Evolutionary conservation across 2,888 invertebrate species (phyloP).

Genomic region (Monopis laevigella): DNA sequence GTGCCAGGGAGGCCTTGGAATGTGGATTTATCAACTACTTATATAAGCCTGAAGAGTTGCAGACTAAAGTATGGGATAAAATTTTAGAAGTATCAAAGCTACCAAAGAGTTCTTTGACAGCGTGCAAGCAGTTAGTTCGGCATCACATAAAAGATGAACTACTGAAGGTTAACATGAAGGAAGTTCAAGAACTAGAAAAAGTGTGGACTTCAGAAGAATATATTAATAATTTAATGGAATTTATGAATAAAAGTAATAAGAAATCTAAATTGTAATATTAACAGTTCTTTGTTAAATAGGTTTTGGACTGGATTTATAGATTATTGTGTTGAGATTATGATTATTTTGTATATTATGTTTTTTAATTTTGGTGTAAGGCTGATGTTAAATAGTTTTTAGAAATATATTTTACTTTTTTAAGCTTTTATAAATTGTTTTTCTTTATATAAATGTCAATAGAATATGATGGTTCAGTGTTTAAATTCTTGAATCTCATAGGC

Average conservation of each 20-base stretch:
- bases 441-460: too few relatives aligned
- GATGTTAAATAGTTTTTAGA: too few relatives aligned
- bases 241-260: slow-evolving; percentile 13
- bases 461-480: too few relatives aligned
- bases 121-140: slow-evolving; percentile 77
- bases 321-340: too few relatives aligned
- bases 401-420: too few relatives aligned
- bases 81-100: slow-evolving; percentile 62
- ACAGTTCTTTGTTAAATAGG: too few relatives aligned
- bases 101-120: slow-evolving; percentile 67
- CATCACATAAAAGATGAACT: slow-evolving; percentile 68
- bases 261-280: slow-evolving; percentile 4
- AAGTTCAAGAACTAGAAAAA: slow-evolving; percentile 72
- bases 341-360: too few relatives aligned
- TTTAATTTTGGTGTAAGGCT: too few relatives aligned
- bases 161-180: slow-evolving; percentile 72
- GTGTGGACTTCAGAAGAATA: slow-evolving; percentile 75
- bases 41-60: slow-evolving; percentile 71
- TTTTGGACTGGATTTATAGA: too few relatives aligned
- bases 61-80: slow-evolving; percentile 68
- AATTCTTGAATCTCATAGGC: too few relatives aligned
- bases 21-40: slow-evolving; percentile 83
- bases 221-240: slow-evolving; percentile 16
- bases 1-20: slow-evolving; percentile 80
- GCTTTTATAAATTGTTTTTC: too few relatives aligned